phyloP scores from a whole-genome alignment of 92 coral and sea anemone species.

The Montipora capitata region DNA sequence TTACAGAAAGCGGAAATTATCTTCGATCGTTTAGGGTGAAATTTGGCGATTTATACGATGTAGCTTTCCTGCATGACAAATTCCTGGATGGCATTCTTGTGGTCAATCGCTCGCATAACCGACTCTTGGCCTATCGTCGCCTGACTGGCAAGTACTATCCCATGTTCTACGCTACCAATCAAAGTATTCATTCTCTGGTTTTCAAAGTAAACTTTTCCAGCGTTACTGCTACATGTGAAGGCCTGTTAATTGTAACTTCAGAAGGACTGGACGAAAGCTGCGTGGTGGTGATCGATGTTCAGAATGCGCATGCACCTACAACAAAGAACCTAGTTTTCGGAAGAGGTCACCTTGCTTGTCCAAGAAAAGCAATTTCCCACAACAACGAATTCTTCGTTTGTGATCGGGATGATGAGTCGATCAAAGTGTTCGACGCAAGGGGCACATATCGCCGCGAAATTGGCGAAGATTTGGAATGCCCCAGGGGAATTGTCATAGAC shows the following conservation, averaged over 20 bases:
- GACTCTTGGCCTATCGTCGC: slow-evolving; percentile 27
- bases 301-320: background rate
- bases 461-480: slow-evolving; percentile 51
- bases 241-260: slow-evolving; percentile 20
- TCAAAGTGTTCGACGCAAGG: slow-evolving; percentile 63
- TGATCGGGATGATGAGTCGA: slow-evolving; percentile 57
- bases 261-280: slow-evolving; percentile 54
- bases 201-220: slow-evolving; percentile 41
- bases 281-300: slow-evolving; percentile 19
- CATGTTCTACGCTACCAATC: slow-evolving; percentile 4
- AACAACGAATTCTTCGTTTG: slow-evolving; percentile 61
- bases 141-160: slow-evolving; percentile 23
- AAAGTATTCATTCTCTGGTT: background rate
- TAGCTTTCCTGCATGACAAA: slow-evolving; percentile 23
- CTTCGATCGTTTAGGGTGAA: slow-evolving; percentile 44
- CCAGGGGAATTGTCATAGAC: slow-evolving; percentile 40
- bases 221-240: slow-evolving; percentile 20
- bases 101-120: slow-evolving; percentile 53
- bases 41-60: slow-evolving; percentile 55
- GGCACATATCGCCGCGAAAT: slow-evolving; percentile 44
- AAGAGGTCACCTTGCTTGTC: slow-evolving; percentile 53
- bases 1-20: slow-evolving; percentile 44
- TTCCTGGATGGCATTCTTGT: slow-evolving; percentile 29
- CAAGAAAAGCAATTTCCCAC: slow-evolving; percentile 60
- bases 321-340: slow-evolving; percentile 52